Percentiles rank a stretch among this genome's conserved stretches.
phyloP scores from a whole-genome alignment of 2,797 vertebrate genomes.

The Tangara arthus region DNA sequence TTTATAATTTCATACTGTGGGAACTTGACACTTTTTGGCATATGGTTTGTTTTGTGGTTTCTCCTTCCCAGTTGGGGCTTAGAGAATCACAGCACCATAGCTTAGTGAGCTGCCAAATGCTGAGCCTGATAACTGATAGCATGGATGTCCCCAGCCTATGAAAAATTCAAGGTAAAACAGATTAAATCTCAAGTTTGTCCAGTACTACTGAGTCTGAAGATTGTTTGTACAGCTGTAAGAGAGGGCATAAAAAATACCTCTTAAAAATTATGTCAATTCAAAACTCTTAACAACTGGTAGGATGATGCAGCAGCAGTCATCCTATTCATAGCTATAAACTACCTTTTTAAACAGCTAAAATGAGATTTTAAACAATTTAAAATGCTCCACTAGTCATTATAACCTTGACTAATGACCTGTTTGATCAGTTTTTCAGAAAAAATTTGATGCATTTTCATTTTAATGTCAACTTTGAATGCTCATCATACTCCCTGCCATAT shows the following conservation, averaged over 20 bases:
- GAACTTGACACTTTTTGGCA: neutral
- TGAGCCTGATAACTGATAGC: neutral
- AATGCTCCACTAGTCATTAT: neutral
- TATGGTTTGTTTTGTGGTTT: neutral
- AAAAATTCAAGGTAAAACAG: neutral
- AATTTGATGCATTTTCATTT: conserved; percentile 15
- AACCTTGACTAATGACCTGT: conserved; percentile 17
- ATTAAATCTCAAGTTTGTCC: neutral
- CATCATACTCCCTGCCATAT: conserved; percentile 18
- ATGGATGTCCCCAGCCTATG: neutral
- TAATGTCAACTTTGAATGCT: conserved; percentile 9
- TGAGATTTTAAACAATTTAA: neutral
- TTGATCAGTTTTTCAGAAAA: conserved; percentile 30
- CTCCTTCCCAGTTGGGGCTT: neutral
- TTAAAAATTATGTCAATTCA: neutral
- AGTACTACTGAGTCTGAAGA: neutral
- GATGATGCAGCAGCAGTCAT: neutral
- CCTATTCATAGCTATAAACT: neutral
- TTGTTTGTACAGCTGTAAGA: neutral
- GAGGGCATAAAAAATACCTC: rapidly evolving
- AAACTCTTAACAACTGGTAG: neutral
- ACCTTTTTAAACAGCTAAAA: neutral
- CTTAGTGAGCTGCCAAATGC: neutral
- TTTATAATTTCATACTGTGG: neutral
- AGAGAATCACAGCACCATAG: neutral